These are phyloP conservation scores for Cololabis saira DNA, from an alignment of 2,113 vertebrate genomes.

Conservation along the genomic window DNA sequence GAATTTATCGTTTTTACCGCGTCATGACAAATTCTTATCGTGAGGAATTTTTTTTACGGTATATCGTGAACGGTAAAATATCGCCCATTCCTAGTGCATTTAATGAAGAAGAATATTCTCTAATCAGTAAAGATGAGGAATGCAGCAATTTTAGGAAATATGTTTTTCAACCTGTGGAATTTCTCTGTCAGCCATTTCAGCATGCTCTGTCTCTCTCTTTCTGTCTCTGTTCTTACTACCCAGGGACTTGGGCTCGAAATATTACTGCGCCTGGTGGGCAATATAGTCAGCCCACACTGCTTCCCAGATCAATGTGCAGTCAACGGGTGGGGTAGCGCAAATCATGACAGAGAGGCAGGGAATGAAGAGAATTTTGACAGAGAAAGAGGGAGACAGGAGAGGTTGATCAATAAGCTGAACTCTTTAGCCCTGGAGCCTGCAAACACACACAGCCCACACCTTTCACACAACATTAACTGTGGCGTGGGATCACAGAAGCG, in stretches of 20 bases:
- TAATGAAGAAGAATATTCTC: constrained; percentile 1
- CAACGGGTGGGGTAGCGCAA: constrained; percentile 15
- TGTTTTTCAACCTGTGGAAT: constrained; percentile 6
- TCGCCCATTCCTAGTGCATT: too few species aligned
- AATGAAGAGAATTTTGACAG: constrained; percentile 33
- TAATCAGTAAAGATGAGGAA: constrained; percentile 13
- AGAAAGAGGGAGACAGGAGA: constrained; percentile 25
- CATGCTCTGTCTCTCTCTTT: not conserved
- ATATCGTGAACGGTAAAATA: too few species aligned
- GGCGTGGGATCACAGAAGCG: constrained; percentile 31
- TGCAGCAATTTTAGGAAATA: constrained; percentile 2
- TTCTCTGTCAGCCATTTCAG: not conserved
- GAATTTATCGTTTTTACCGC: too few species aligned
- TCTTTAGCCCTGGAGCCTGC: constrained; percentile 42
- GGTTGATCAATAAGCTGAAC: constrained; percentile 56
- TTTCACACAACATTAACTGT: constrained; percentile 57
- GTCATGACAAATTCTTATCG: too few species aligned
- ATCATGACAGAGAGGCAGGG: constrained; percentile 32
- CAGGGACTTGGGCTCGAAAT: constrained; percentile 26
- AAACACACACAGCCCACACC: constrained; percentile 51
- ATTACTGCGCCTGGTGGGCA: constrained; percentile 16
- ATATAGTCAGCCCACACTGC: constrained; percentile 20
- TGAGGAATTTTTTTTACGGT: too few species aligned
- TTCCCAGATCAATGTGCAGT: constrained; percentile 37
- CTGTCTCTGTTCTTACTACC: not conserved